Percentiles rank a stretch among this genome's conserved stretches.
Evolutionary conservation across 2,888 invertebrate species (phyloP).

Genomic region (Calameuta filiformis): DNA sequence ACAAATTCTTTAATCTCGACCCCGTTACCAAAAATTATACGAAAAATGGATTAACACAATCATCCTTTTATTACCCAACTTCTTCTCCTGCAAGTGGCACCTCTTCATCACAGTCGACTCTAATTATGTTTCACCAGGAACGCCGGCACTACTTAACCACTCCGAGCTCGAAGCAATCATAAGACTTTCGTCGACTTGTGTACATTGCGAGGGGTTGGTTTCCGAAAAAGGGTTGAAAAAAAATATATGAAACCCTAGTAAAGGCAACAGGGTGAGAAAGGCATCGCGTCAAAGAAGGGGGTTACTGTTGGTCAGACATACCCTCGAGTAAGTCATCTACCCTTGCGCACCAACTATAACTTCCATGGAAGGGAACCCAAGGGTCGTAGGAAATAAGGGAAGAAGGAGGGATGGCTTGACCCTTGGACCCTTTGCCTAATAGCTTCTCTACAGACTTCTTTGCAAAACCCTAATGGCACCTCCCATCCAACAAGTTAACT

Average conservation of each 20-base stretch:
- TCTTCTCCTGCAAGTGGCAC: too few species aligned
- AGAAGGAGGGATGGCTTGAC: neutral
- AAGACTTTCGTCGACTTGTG: too few species aligned
- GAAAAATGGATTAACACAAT: too few species aligned
- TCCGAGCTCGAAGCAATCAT: too few species aligned
- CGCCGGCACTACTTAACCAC: too few species aligned
- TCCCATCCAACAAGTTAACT: slow-evolving; percentile 17
- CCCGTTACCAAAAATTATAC: too few species aligned
- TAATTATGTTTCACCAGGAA: too few species aligned
- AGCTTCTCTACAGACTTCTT: slow-evolving; percentile 15
- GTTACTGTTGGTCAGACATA: neutral
- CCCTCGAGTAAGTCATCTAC: neutral
- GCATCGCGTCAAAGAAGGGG: neutral
- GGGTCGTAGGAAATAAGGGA: neutral
- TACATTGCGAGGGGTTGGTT: too few species aligned
- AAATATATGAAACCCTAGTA: neutral
- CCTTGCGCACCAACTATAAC: neutral
- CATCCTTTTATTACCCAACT: too few species aligned
- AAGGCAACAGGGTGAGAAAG: neutral
- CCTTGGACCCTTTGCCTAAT: slow-evolving; percentile 12
- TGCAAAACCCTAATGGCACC: slow-evolving; percentile 15
- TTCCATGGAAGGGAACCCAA: neutral
- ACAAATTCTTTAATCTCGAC: too few species aligned
- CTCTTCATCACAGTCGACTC: too few species aligned
- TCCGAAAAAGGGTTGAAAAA: too few species aligned